Conservation (phyloP, 2,888 invertebrate genomes). For the Meliscaeva auricollis region DNA sequence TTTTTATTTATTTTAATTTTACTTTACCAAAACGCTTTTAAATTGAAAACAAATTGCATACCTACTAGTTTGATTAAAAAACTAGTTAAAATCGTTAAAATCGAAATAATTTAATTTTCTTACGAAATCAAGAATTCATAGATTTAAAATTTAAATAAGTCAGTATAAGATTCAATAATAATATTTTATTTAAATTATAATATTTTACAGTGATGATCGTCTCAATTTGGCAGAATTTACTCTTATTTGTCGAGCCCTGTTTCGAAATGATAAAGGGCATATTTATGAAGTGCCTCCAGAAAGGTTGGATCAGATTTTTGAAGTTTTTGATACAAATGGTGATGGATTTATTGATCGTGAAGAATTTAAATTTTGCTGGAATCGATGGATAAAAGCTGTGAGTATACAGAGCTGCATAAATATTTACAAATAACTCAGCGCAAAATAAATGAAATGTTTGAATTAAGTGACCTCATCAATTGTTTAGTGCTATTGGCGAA, state of each 20-base stretch:
- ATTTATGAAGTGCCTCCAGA: conserved; percentile 91
- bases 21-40: no score
- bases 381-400: conserved; percentile 95
- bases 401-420: conserved; percentile 79
- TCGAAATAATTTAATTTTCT: no score
- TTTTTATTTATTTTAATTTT: no score
- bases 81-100: no score
- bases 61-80: no score
- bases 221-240: conserved; percentile 91
- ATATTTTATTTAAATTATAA: neutral
- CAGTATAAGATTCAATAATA: neutral
- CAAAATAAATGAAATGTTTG: no score
- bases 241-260: conserved; percentile 92
- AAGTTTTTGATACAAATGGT: conserved; percentile 91
- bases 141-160: no score
- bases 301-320: conserved; percentile 90
- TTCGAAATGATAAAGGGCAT: conserved; percentile 93
- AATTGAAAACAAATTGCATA: no score
- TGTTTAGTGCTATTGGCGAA: no score
- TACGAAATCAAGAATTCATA: no score
- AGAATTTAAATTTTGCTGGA: conserved; percentile 95
- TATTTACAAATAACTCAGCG: no score
- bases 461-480: no score
- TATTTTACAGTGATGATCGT: conserved; percentile 88
- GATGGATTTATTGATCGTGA: conserved; percentile 92